Evolutionary conservation across 2,113 vertebrate genomes (phyloP).

Genomic region (Mugil cephalus): DNA sequence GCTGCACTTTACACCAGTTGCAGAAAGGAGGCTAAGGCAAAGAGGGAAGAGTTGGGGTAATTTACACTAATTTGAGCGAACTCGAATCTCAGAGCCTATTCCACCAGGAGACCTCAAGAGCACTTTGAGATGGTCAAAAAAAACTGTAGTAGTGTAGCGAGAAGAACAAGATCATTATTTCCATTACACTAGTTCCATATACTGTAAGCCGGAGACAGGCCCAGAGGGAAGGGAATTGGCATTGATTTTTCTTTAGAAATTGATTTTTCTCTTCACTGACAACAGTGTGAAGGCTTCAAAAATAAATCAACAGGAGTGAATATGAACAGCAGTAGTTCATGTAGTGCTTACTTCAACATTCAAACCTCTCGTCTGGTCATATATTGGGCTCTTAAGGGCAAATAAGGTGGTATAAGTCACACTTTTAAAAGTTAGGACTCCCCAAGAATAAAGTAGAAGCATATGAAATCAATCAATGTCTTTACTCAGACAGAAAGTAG

Average conservation of each 20-base stretch:
- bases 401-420: neutral
- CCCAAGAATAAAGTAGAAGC: neutral
- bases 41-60: slow-evolving; percentile 65
- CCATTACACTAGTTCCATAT: slow-evolving; percentile 76
- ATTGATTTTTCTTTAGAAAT: slow-evolving; percentile 82
- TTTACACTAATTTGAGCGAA: slow-evolving; percentile 74
- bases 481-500: neutral
- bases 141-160: slow-evolving; percentile 58
- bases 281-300: slow-evolving; percentile 70
- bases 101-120: slow-evolving; percentile 69
- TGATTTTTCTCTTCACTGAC: slow-evolving; percentile 78
- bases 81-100: slow-evolving; percentile 73
- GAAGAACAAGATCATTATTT: slow-evolving; percentile 77
- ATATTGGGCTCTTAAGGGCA: neutral
- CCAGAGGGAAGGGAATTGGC: slow-evolving; percentile 73
- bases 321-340: slow-evolving; percentile 63
- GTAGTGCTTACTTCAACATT: slow-evolving; percentile 42
- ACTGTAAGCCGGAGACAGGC: slow-evolving; percentile 67
- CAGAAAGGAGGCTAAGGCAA: slow-evolving; percentile 43
- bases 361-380: slow-evolving; percentile 39
- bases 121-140: slow-evolving; percentile 65
- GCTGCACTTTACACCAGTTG: slow-evolving; percentile 34
- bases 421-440: slow-evolving; percentile 13
- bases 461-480: slow-evolving; percentile 6
- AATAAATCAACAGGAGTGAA: slow-evolving; percentile 70